Conservation (phyloP, 2,888 invertebrate genomes). For the Cheilosia vernalis region DNA sequence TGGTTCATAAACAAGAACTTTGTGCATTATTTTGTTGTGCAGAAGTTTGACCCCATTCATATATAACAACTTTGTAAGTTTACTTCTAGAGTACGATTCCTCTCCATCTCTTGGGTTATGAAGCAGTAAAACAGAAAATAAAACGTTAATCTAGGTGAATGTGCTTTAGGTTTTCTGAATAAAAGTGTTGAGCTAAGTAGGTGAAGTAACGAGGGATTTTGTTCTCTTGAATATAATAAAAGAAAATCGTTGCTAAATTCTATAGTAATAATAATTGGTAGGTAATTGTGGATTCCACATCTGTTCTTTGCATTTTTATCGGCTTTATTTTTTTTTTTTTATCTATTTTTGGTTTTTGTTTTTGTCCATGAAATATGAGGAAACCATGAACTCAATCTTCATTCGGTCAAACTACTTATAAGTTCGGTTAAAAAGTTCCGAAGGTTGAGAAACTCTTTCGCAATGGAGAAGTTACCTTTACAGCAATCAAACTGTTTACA, state of each 20-base stretch:
- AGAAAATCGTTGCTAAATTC: background rate
- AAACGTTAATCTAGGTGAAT: constrained; percentile 69
- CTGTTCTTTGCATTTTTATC: background rate
- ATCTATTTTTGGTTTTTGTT: no score
- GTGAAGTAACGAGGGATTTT: constrained; percentile 35
- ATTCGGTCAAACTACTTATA: no score
- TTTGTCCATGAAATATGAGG: no score
- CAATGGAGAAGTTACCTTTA: no score
- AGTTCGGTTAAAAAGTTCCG: no score
- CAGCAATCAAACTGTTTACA: no score
- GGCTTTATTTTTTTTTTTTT: no score
- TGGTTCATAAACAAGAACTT: constrained; percentile 73
- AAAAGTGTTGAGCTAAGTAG: constrained; percentile 59
- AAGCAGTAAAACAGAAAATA: constrained; percentile 40
- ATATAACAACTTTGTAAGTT: constrained; percentile 69
- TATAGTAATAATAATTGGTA: constrained; percentile 10
- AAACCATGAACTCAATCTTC: no score
- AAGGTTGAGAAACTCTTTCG: no score
- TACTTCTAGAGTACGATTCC: constrained; percentile 44
- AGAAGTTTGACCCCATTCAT: constrained; percentile 73
- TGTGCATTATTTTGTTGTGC: constrained; percentile 72
- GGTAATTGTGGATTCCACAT: background rate
- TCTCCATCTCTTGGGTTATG: constrained; percentile 23
- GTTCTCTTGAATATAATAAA: constrained; percentile 1
- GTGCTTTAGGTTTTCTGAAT: constrained; percentile 59